Evolutionary conservation across 2,797 vertebrate genomes (phyloP), one percentile per base, ranked within the genome.

Genomic region (Mastacembelus armatus): DNA sequence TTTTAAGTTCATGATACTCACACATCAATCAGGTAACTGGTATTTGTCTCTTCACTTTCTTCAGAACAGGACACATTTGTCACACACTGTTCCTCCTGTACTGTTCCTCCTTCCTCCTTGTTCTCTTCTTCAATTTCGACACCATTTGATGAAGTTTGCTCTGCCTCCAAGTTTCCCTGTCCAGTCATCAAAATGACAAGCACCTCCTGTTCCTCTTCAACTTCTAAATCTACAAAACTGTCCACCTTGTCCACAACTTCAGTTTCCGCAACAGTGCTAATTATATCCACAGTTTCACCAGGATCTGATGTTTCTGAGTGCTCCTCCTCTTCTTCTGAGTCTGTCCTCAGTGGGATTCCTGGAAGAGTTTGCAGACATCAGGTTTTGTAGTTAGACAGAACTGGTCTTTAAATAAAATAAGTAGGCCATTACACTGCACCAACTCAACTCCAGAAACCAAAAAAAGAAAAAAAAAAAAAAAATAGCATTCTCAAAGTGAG

Each of bases 1-100:
- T 80, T 44, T 47, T 5, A 21, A 64, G 38, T 19, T 4, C 0
- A 10, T 39, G 18, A 84, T 82, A 91, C 91, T 92, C 64, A 92
- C 91, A 33, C 63, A 30, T 66, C 50, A 40, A 9, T 65, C 32
- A 50, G 35, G 73, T 22, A 52, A 44, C 21, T 24, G 27, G 10
- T 39, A 52, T 70, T 19, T 10, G 52, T 27, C 18, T 80, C 83
- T 48, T 76, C 66, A 10, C 56, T 47, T 62, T 81, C 77, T 48
- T 69, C 58, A 11, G 47, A 1, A 26, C 21, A 26, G 42, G 39
- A 40, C n/a, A 40, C 3, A 3, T 45, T n/a, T 39, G 50, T 77
- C 44, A 42, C 66, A 48, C 27, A 54, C 58, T 26, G 16, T 35
- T 68, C 61, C 36, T 71, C 62, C 29, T 80, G 80, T 6, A 74